Conservation (phyloP, 2,797 vertebrate species). For the Catharus ustulatus region DNA sequence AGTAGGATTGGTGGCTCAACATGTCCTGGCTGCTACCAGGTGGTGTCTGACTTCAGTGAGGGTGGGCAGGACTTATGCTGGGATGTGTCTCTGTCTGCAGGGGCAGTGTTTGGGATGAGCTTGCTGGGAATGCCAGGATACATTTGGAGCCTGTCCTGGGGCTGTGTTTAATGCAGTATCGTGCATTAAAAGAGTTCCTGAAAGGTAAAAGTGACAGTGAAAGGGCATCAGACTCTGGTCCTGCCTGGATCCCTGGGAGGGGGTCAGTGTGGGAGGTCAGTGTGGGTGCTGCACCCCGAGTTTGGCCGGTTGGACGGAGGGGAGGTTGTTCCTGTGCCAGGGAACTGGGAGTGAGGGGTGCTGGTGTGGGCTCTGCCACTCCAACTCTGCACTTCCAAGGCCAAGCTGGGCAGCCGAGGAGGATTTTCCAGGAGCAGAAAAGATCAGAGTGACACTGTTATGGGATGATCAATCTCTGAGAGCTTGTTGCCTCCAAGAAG, state of each 20-base stretch:
- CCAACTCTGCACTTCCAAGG: neutral
- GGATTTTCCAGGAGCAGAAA: neutral
- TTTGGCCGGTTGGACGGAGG: rapidly evolving
- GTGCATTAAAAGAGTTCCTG: neutral
- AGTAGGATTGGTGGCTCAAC: rapidly evolving
- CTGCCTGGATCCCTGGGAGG: neutral
- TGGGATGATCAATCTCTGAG: slow-evolving; percentile 12
- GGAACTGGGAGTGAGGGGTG: neutral
- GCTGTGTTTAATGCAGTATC: rapidly evolving
- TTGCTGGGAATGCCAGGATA: neutral
- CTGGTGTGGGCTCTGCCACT: neutral
- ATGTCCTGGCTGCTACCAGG: neutral
- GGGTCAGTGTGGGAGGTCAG: neutral
- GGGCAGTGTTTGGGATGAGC: neutral
- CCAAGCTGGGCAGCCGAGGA: neutral
- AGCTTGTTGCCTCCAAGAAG: slow-evolving; percentile 27
- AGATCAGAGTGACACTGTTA: slow-evolving; percentile 9
- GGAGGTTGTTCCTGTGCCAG: rapidly evolving
- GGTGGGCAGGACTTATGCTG: neutral
- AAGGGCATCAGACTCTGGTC: neutral
- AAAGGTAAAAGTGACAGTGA: neutral
- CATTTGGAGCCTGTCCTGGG: neutral
- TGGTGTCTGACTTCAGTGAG: neutral
- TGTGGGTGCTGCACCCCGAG: rapidly evolving
- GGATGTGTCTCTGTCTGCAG: neutral